A percentile compares a stretch with the other conserved stretches of the same genome.
Conservation (phyloP, 1,140 invertebrate species). For the Apis florea region DNA sequence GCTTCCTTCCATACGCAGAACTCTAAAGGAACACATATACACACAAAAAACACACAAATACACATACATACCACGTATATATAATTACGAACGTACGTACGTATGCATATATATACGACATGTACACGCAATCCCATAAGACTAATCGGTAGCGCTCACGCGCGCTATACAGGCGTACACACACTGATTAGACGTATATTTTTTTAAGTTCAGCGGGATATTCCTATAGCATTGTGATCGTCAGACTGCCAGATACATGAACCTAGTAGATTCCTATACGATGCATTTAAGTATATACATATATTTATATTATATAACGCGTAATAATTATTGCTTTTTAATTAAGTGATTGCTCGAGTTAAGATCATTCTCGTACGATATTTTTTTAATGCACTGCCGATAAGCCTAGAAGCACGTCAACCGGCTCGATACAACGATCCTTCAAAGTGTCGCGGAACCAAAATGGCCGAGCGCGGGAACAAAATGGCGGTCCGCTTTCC, state of each 20-base stretch:
- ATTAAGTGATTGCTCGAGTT: constrained; percentile 56
- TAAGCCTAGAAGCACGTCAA: constrained; percentile 28
- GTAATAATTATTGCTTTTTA: constrained; percentile 61
- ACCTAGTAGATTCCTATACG: constrained; percentile 71
- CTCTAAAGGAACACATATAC: constrained; percentile 7
- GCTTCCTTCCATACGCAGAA: constrained; percentile 44
- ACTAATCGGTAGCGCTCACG: not conserved
- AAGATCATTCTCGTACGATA: constrained; percentile 51
- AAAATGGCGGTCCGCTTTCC: no score
- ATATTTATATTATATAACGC: constrained; percentile 67
- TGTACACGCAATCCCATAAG: not conserved
- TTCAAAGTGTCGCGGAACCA: not conserved
- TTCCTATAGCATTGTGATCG: constrained; percentile 67
- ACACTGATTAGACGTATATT: not conserved
- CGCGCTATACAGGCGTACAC: not conserved
- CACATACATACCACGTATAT: not conserved
- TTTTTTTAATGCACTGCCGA: constrained; percentile 32
- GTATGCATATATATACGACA: not conserved
- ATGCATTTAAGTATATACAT: constrained; percentile 75
- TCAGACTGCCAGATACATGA: constrained; percentile 73
- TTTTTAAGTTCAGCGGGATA: constrained; percentile 56
- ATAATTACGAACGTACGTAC: no score
- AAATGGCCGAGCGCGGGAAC: constrained; percentile 15
- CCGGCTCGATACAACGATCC: constrained; percentile 34
- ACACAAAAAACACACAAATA: not conserved